These are phyloP conservation scores for Puntigrus tetrazona DNA, from an alignment of 2,113 vertebrate genomes.

Conservation along the genomic window DNA sequence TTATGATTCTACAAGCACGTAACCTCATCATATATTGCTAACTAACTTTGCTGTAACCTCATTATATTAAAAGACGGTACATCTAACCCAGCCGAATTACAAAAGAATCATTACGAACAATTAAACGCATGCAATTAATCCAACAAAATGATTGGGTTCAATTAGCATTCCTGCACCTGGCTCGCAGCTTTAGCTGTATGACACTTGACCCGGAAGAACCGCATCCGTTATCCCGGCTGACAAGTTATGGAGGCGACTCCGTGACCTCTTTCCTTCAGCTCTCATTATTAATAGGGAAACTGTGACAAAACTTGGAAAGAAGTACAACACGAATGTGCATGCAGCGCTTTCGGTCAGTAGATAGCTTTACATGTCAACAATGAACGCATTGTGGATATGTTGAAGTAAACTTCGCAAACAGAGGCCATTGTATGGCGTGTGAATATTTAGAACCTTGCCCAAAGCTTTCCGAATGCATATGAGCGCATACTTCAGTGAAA, in stretches of 20 bases:
- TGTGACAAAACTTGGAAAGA: conserved; percentile 20
- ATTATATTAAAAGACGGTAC: background rate
- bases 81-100: background rate
- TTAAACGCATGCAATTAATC: conserved; percentile 1
- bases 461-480: background rate
- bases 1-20: background rate
- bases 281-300: conserved; percentile 30
- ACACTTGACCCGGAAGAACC: conserved; percentile 58
- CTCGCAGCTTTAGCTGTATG: conserved; percentile 7
- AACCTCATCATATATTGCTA: conserved; percentile 2
- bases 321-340: background rate
- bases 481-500: background rate
- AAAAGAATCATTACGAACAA: background rate
- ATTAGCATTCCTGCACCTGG: background rate
- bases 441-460: background rate
- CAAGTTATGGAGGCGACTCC: conserved; percentile 52
- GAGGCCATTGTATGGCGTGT: background rate
- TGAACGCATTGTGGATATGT: background rate
- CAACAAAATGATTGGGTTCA: background rate
- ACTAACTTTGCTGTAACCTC: background rate
- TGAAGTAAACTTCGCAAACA: background rate
- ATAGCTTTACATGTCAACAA: background rate
- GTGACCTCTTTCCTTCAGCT: conserved; percentile 64
- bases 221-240: conserved; percentile 55
- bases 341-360: background rate